Evolutionary conservation across 2,888 invertebrate genomes (phyloP), one percentile per base, ranked within the genome.

Genomic region (Hirtodrosophila cameraria): DNA sequence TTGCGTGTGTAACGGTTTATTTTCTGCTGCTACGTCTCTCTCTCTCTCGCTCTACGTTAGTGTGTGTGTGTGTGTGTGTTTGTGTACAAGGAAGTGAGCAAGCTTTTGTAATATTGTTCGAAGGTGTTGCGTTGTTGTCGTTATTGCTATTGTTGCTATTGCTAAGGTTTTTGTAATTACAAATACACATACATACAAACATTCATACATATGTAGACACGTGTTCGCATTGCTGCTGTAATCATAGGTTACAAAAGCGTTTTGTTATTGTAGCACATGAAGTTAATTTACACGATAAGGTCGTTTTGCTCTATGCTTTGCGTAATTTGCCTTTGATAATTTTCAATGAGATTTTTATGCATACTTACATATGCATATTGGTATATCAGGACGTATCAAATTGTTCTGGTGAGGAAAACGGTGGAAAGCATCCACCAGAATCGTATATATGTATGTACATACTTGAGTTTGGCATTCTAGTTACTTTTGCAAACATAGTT

Each of bases 271-370:
- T 43, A 36, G 59, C 46, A 74, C 71, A 80, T 69, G 67, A 64
- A 75, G 67, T 75, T 80, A 69, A 80, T 83, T 80, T 72, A 72
- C 65, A 75, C 75, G 75, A 84, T 82, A 86, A 82, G 84, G 86
- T 77, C 84, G 81, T 82, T 83, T 86, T 82, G 81, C 75, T 81
- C 64, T 66, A 80, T 81, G 75, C 45, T 86, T 84, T 86, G 65
- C 76, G 86, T 85, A 80, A 85, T 80, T 67, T 80, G 53, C 80
- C 73, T 80, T 80, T 86, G 76, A 83, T 86, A 76, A 70, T 71
- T 80, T 81, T 80, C 81, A 83, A 81, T 83, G 76, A 31, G 58
- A 58, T 58, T 36, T 12, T 8, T 46, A 36, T 55, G 39, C 30
- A 58, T 11, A 8, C 20, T 11, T 12, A 50, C n/a, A 41, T 11